Conservation (phyloP, 2,797 vertebrate genomes). For the Hypotaenidia philippensis region DNA sequence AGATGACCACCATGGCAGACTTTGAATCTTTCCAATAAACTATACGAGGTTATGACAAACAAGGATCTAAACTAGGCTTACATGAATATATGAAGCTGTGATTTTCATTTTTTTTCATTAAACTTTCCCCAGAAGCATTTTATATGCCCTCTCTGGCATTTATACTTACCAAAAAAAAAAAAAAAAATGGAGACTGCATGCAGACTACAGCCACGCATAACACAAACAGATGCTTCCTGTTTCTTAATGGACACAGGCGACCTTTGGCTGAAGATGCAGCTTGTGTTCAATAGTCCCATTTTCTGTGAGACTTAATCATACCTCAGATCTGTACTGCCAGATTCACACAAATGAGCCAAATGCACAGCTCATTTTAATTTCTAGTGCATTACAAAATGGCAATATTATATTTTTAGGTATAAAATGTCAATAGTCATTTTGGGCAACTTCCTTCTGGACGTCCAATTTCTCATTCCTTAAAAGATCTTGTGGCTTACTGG, state of each 20-base stretch:
- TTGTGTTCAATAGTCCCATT: slow-evolving; percentile 42
- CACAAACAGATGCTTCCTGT: slow-evolving; percentile 67
- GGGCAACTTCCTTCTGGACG: slow-evolving; percentile 39
- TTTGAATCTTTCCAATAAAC: not conserved
- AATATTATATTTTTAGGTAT: slow-evolving; percentile 59
- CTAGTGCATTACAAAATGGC: slow-evolving; percentile 25
- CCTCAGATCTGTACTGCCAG: slow-evolving; percentile 29
- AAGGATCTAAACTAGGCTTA: not conserved
- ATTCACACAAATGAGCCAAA: slow-evolving; percentile 41
- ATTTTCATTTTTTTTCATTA: not conserved
- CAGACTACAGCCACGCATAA: slow-evolving; percentile 42
- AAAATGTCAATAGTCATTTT: slow-evolving; percentile 53
- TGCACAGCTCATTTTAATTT: slow-evolving; percentile 31
- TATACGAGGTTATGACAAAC: not conserved
- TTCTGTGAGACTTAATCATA: slow-evolving; percentile 64
- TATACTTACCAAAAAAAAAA: not conserved
- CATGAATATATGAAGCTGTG: not conserved
- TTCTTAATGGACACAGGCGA: slow-evolving; percentile 55
- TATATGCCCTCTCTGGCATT: slow-evolving; percentile 29
- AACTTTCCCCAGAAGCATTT: slow-evolving; percentile 15
- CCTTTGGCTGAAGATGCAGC: slow-evolving; percentile 56
- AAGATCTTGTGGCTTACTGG: slow-evolving; percentile 22
- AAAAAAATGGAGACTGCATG: slow-evolving; percentile 33
- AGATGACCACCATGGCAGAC: not conserved
- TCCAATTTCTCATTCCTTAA: slow-evolving; percentile 30